A percentile compares a stretch with the other conserved stretches of the same genome.
Conservation (phyloP, 2,888 invertebrate genomes). For the Apamea crenata region DNA sequence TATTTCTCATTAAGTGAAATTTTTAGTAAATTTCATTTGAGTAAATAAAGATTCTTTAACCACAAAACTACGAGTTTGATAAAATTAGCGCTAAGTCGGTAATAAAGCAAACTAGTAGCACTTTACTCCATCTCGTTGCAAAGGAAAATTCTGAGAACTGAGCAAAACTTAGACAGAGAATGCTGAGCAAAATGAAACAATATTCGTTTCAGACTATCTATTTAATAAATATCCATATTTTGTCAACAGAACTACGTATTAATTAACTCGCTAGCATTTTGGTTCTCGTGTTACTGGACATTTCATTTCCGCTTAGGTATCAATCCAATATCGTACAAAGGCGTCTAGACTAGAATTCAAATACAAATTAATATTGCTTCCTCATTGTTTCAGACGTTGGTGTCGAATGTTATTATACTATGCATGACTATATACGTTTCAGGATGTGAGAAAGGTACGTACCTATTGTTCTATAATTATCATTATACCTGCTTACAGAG, state of each 20-base stretch:
- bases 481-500: not conserved
- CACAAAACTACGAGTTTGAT: no score
- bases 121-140: not conserved
- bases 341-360: not conserved
- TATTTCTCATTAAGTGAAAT: no score
- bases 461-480: not conserved
- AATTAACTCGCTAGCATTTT: not conserved
- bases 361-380: not conserved
- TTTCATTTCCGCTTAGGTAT: not conserved
- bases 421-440: not conserved
- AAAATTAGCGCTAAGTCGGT: not conserved
- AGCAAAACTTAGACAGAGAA: not conserved
- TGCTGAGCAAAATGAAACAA: not conserved
- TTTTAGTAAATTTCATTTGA: no score
- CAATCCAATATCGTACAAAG: not conserved
- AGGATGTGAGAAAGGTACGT: not conserved
- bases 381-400: slow-evolving; percentile 55
- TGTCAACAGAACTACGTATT: not conserved
- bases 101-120: not conserved
- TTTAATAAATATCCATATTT: not conserved
- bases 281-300: not conserved
- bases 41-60: no score
- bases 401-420: not conserved
- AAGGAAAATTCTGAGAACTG: not conserved
- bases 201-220: not conserved